Base-by-base conservation (phyloP, 2,113 vertebrate species). In the Corythoichthys intestinalis region DNA sequence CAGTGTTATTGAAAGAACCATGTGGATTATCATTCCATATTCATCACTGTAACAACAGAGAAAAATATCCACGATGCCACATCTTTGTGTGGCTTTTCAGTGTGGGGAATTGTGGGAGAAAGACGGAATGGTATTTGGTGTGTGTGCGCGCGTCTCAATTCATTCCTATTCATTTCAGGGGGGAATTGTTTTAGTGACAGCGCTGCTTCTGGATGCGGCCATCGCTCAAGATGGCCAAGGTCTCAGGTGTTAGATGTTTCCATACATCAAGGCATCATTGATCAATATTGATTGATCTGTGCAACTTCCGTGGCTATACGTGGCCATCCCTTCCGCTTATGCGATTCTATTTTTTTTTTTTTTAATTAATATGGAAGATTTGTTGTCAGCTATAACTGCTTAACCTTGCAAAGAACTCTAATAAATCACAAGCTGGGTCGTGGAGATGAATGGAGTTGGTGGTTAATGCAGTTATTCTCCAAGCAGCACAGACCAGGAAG, bases 241-340 rank as follows among this genome's bases (percentile, higher is more conserved):
- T 88, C 87, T 86, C 71, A 13, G 41, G 41, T 70, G 20, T 72
- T 84, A 83, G 77, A 72, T 77, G 78, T 78, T 83, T 63, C 85
- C 84, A 87, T 90, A 82, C 81, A 83, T 88, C 86, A 87, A 87
- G 70, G 73, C 79, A 85, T 85, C 65, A 83, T 61, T 85, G 85
- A 88, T 90, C 90, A 72, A 88, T 90, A 85, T 64, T 76, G 79
- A 88, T 89, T 74, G 85, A 90, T 85, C 74, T 63, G 69, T 67
- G 71, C 67, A 72, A 70, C 85, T 78, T 79, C 50, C 44, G 82
- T 76, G 81, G 86, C 76, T 81, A 81, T 85, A 69, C 65, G 74
- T 74, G 71, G 73, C 84, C 82, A 76, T 58, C 76, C 69, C 69
- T 70, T 69, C 72, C 71, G 67, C 62, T 67, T 67, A 65, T 60